A percentile compares a stretch with the other conserved stretches of the same genome.
These are phyloP conservation scores for Apostichopus leukothele DNA, from an alignment of 53 echinoderm and acorn worm species.

Conservation along the genomic window DNA sequence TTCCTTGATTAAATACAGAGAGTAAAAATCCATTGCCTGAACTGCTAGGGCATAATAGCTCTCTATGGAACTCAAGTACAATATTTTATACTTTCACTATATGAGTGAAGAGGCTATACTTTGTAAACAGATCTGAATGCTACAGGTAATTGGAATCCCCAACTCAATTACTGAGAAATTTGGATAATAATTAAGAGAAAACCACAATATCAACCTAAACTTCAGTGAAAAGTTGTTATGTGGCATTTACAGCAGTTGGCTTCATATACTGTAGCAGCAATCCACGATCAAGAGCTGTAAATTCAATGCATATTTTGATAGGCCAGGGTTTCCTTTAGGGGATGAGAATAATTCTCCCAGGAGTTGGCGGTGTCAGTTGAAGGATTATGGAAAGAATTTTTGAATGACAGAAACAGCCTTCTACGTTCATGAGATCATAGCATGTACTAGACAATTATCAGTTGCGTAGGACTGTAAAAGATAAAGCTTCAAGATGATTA, in stretches of 20 bases:
- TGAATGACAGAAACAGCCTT: conserved; percentile 3
- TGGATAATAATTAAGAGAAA: conserved; percentile 15
- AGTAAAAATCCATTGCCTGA: too few species aligned
- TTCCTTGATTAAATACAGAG: too few species aligned
- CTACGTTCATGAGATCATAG: background rate
- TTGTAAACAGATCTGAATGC: background rate
- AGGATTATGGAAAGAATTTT: conserved; percentile 21
- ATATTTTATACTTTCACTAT: too few species aligned
- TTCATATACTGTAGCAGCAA: background rate
- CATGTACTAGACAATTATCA: background rate
- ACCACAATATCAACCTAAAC: conserved; percentile 1
- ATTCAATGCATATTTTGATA: conserved; percentile 44
- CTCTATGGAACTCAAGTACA: too few species aligned
- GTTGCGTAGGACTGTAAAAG: background rate
- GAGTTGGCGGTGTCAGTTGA: conserved; percentile 22
- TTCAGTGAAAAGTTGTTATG: background rate
- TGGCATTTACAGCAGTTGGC: background rate
- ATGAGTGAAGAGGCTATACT: too few species aligned
- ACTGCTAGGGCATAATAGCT: too few species aligned
- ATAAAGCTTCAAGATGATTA: conserved; percentile 3
- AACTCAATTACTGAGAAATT: conserved; percentile 10
- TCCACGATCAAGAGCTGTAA: conserved; percentile 8
- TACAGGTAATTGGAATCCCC: conserved; percentile 6
- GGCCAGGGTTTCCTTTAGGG: conserved; percentile 28
- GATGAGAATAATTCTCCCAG: conserved; percentile 29